phyloP scores from a whole-genome alignment of 2,797 vertebrate genomes.

The Poeciliopsis presidionis region DNA sequence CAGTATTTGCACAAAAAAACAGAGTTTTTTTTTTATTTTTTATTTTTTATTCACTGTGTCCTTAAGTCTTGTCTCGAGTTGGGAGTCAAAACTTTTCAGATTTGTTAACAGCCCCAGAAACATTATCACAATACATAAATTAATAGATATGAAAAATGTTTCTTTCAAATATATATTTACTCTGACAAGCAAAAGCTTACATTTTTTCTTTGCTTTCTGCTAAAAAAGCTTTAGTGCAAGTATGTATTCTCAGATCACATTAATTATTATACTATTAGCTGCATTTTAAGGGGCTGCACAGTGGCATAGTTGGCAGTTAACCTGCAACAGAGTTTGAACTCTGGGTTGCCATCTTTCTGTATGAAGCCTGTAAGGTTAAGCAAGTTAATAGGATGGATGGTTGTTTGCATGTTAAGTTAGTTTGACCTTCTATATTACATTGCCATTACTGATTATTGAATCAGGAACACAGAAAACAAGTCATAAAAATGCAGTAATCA shows the following conservation, averaged over 20 bases:
- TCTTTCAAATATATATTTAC: neutral
- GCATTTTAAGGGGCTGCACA: neutral
- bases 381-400: neutral
- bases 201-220: neutral
- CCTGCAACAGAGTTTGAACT: neutral
- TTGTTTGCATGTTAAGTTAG: neutral
- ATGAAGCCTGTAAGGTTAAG: neutral
- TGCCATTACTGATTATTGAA: neutral
- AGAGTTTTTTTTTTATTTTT: neutral
- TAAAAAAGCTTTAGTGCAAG: neutral
- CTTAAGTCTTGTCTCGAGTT: neutral
- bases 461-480: neutral
- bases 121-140: neutral
- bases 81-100: neutral
- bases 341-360: neutral
- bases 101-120: neutral
- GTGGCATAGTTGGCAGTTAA: neutral
- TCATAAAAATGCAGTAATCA: neutral
- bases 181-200: neutral
- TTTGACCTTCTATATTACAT: neutral
- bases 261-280: neutral
- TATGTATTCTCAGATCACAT: neutral
- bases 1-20: constrained; percentile 5
- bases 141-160: neutral
- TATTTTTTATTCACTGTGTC: neutral